Percentiles rank a stretch among this genome's conserved stretches.
phyloP scores from a whole-genome alignment of 2,113 vertebrate genomes.

The Motacilla alba region DNA sequence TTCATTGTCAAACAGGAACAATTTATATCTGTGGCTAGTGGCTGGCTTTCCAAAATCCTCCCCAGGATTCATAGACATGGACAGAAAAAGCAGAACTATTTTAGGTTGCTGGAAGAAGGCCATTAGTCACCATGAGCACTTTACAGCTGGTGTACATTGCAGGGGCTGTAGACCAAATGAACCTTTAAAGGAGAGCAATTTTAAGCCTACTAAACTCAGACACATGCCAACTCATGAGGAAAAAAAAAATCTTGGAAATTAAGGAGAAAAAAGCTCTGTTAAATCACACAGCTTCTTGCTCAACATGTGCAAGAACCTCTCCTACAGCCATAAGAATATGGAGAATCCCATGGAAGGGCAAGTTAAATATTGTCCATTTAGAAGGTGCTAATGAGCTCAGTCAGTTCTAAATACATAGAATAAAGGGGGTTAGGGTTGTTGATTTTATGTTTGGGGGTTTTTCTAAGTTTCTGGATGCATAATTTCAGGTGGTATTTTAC shows the following conservation, averaged over 20 bases:
- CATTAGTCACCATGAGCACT: not conserved
- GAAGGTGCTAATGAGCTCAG: not conserved
- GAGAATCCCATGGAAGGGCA: not conserved
- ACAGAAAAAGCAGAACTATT: not conserved
- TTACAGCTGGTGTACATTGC: not conserved
- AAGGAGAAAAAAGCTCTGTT: not conserved
- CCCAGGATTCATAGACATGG: not conserved
- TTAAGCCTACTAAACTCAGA: not conserved
- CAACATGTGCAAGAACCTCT: not conserved
- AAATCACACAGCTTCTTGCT: not conserved
- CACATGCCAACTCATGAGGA: not conserved
- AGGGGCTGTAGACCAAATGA: constrained; percentile 9
- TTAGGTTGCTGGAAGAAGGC: constrained; percentile 1
- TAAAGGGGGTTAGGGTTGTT: not conserved
- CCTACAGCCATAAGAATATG: not conserved
- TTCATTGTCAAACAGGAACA: not conserved
- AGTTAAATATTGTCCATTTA: not conserved
- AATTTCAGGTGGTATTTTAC: not conserved
- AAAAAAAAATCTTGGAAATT: not conserved
- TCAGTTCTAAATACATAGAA: not conserved
- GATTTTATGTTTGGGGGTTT: not conserved
- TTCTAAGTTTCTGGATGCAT: not conserved
- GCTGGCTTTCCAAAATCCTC: not conserved
- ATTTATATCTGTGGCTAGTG: not conserved
- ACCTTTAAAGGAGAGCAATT: constrained; percentile 27